Base-by-base conservation (phyloP, 2,888 invertebrate species). In the Dione juno region DNA sequence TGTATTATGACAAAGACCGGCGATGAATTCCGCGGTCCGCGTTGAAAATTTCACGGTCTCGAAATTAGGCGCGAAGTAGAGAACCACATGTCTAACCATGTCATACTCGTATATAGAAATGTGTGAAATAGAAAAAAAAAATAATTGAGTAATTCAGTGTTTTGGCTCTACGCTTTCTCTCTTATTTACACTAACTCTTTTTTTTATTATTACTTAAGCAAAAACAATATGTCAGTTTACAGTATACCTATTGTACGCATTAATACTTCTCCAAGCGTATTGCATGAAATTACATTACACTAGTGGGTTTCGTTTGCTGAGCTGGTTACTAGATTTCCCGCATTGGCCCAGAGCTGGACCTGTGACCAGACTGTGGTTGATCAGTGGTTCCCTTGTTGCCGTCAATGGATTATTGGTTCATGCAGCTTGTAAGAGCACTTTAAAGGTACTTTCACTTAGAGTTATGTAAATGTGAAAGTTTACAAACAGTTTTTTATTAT, bases 241-340 rank as follows among this genome's bases (percentile, higher is more conserved):
- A 69, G 90, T 92, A 3, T 78, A 84, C 59, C 80, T 91, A 0
- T 83, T 92, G 0, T 92, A 87, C 81, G 89, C 87, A 0, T 78
- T 92, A 63, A 85, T 92, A 52, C 80, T 92, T 1, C 80, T 88
- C 28, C 92, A 92, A 80, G 89, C 88, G 37, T 93, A 93, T 79
- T 87, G 86, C 73, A 91, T 92, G 90, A 93, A 93, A 81, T 83
- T 93, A 1, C 90, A 91, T 77, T 92, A 91, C 80, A 93, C 92
- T 0, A 85, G 87, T 0, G 92, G 92, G 0, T 80, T 92, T 11
- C 85, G 92, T 0, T 84, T 92, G 19, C 80, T 91, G 48, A 81
- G 88, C 1, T 82, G 90, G 73, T 77, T 90, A 43, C 81, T 91
- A 35, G 83, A 84, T 67, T 84, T 82, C 16, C 89, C 91, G 0